Evolutionary conservation across 2,888 invertebrate genomes (phyloP).

Genomic region (Tuberolachnus salignus): DNA sequence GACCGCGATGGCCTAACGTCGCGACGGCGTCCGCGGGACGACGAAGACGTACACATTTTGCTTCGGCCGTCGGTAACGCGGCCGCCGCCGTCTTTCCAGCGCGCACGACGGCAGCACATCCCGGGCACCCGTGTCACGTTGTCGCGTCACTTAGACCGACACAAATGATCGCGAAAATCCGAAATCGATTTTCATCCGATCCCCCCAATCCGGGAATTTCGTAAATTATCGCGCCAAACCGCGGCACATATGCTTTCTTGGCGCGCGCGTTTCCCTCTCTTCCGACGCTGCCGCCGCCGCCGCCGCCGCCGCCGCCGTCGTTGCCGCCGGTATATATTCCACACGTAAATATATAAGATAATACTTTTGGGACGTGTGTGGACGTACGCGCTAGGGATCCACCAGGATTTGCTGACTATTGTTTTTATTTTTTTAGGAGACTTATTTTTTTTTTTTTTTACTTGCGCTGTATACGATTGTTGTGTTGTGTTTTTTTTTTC

Average conservation of each 20-base stretch:
- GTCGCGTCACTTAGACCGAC: neutral
- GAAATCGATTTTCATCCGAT: neutral
- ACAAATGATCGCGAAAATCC: neutral
- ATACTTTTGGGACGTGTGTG: slow-evolving; percentile 43
- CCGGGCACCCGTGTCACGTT: neutral
- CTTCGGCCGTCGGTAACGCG: slow-evolving; percentile 17
- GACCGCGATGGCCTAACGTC: neutral
- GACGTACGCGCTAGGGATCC: no score
- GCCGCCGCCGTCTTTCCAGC: neutral
- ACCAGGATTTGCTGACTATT: neutral
- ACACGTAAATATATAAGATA: slow-evolving; percentile 25
- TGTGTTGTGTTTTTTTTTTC: no score
- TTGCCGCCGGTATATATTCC: slow-evolving; percentile 14
- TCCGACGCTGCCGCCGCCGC: neutral
- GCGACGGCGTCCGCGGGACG: neutral
- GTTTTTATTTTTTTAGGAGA: neutral
- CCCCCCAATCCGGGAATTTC: neutral
- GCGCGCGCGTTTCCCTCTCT: neutral
- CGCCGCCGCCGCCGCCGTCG: neutral
- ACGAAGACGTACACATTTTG: neutral
- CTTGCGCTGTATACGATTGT: no score
- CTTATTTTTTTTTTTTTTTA: no score
- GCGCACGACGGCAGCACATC: neutral
- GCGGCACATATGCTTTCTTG: slow-evolving; percentile 22
- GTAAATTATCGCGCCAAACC: slow-evolving; percentile 24